Conservation (phyloP, 2,888 invertebrate species). For the Thumatha senex region DNA sequence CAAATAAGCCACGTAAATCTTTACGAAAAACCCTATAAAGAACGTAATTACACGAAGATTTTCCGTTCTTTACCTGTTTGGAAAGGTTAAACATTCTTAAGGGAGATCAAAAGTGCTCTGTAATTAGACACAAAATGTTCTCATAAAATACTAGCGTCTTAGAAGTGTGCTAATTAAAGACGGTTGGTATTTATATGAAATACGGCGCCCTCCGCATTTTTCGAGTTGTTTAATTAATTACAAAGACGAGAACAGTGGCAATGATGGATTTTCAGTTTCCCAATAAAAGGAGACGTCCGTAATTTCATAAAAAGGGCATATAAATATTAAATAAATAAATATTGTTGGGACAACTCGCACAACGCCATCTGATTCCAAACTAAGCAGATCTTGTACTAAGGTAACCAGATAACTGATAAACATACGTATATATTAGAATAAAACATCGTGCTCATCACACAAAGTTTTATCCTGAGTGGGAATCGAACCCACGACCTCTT, state of each 20-base stretch:
- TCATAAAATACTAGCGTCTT: constrained; percentile 1
- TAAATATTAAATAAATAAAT: too few species aligned
- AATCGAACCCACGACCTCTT: too few species aligned
- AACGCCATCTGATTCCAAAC: too few species aligned
- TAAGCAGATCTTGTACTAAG: too few species aligned
- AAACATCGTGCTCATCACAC: too few species aligned
- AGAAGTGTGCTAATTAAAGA: constrained; percentile 1
- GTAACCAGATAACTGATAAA: too few species aligned
- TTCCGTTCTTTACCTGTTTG: constrained; percentile 14
- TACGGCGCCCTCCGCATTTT: background rate
- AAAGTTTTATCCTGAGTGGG: too few species aligned
- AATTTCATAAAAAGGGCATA: background rate
- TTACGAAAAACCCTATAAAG: constrained; percentile 5
- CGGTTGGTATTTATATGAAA: constrained; percentile 2
- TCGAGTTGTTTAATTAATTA: background rate
- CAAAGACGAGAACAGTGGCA: background rate
- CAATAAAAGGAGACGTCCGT: background rate
- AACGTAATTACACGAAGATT: constrained; percentile 21
- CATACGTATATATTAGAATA: too few species aligned
- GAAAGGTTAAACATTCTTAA: constrained; percentile 12
- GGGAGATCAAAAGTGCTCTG: constrained; percentile 12
- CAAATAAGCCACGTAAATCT: constrained; percentile 6
- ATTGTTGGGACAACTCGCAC: too few species aligned
- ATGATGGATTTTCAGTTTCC: background rate
- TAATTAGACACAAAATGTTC: constrained; percentile 11